Conservation (phyloP, 2,113 vertebrate genomes). For the Antigone vipio region DNA sequence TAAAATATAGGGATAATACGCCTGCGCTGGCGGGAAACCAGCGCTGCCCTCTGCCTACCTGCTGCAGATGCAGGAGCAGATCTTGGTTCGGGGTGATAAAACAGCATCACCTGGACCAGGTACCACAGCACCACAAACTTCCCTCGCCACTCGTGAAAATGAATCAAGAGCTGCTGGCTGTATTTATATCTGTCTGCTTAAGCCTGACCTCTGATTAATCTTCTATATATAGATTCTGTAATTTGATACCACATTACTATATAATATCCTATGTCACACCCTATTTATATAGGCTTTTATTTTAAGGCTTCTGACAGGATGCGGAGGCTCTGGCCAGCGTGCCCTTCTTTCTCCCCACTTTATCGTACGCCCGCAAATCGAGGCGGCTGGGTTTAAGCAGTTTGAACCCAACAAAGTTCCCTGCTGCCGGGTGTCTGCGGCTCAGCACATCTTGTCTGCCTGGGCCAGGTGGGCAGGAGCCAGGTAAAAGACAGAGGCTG, state of each 20-base stretch:
- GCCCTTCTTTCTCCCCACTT: neutral
- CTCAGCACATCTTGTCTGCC: neutral
- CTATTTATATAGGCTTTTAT: neutral
- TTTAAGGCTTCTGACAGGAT: neutral
- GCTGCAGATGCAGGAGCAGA: neutral
- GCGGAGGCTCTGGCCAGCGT: rapidly evolving
- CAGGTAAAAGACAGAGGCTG: neutral
- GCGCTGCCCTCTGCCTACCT: neutral
- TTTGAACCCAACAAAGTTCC: neutral
- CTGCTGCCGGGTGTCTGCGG: rapidly evolving
- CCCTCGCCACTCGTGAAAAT: rapidly evolving
- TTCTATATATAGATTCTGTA: neutral
- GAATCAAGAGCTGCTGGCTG: neutral
- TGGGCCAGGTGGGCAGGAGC: neutral
- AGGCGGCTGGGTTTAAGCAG: neutral
- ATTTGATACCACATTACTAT: rapidly evolving
- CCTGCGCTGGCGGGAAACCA: neutral
- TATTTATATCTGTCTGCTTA: neutral
- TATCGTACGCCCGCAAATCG: rapidly evolving
- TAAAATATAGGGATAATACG: rapidly evolving
- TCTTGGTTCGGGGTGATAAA: neutral
- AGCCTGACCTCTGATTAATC: neutral
- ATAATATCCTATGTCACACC: neutral
- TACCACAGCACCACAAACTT: neutral
- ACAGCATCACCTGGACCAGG: neutral